These are phyloP conservation scores for Nibea albiflora DNA, from an alignment of 2,113 vertebrate species.

Conservation along the genomic window DNA sequence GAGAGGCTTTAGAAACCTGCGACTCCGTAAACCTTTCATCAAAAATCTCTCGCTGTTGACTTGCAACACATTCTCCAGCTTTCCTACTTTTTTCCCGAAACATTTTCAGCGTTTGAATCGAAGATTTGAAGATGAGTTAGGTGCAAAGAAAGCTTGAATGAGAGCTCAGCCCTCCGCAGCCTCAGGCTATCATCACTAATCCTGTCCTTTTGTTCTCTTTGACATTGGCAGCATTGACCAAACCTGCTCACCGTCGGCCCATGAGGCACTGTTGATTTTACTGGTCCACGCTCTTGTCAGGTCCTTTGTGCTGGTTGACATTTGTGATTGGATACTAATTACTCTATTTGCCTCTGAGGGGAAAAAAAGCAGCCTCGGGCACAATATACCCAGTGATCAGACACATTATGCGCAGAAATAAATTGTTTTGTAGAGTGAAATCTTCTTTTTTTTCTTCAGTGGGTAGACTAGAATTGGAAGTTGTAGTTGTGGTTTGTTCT, in stretches of 20 bases:
- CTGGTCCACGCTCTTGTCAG: conserved; percentile 14
- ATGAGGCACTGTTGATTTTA: conserved; percentile 40
- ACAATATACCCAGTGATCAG: conserved; percentile 1
- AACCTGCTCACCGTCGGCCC: conserved; percentile 30
- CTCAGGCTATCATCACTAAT: conserved; percentile 51
- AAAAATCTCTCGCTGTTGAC: conserved; percentile 53
- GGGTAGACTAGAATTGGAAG: background rate
- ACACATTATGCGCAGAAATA: background rate
- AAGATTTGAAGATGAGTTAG: conserved; percentile 57
- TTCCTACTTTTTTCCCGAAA: conserved; percentile 26
- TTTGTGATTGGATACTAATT: conserved; percentile 57
- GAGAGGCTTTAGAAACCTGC: conserved; percentile 35
- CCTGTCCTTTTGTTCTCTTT: conserved; percentile 53
- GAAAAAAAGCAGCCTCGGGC: conserved; percentile 47
- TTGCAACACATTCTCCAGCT: conserved; percentile 37
- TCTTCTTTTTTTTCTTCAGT: conserved; percentile 3
- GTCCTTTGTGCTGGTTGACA: conserved; percentile 53
- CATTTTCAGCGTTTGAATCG: conserved; percentile 50
- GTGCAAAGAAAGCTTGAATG: conserved; percentile 40
- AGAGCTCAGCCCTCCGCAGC: conserved; percentile 29
- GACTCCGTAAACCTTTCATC: conserved; percentile 54
- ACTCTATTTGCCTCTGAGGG: conserved; percentile 29
- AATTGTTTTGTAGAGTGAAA: background rate
- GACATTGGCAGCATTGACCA: conserved; percentile 56
- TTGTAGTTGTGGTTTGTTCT: background rate